Evolutionary conservation across 2,113 vertebrate genomes (phyloP), one percentile per base, ranked within the genome.

Genomic region (Gasterosteus nipponicus): DNA sequence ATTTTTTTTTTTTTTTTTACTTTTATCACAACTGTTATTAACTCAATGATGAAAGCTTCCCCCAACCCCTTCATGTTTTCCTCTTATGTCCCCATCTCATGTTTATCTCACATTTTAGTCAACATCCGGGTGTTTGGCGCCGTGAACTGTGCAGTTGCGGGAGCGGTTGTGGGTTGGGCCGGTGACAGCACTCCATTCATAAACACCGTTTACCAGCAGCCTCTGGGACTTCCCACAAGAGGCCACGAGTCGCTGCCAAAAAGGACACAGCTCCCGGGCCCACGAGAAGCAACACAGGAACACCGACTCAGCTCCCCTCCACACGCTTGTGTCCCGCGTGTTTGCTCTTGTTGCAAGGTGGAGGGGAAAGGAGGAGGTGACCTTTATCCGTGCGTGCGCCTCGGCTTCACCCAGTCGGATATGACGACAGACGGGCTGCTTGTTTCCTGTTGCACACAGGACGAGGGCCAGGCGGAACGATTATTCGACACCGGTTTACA

Each of bases 201-300:
- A 91, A 91, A 89, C 85, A 83, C 58, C 16, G 63, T 88, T 89
- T 86, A 81, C 87, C 87, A 90, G 81, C 82, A 91, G 84, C 67
- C 74, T 41, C 54, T 74, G 74, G 88, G 81, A 88, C 81, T 91
- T 92, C 89, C 88, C 87, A 89, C 81, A 85, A 79, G 63, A 16
- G 68, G 73, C 70, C n/a, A 47, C 0, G 16, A 86, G 42, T 47
- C 59, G 61, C 59, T 88, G 87, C 89, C 84, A 86, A 80, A 38
- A 80, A 81, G 85, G 82, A 90, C 81, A 77, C 83, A 78, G 82
- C 82, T 67, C 78, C 83, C 53, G 39, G 84, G 73, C 70, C 76
- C 72, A 42, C 44, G 38, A 86, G 81, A 47, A 85, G 76, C 70
- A 83, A 64, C 57, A 66, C 66, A 65, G 77, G 78, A 60, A 78